These are phyloP conservation scores for Ariolimax columbianus DNA, from an alignment of 2,888 invertebrate genomes.

Conservation along the genomic window DNA sequence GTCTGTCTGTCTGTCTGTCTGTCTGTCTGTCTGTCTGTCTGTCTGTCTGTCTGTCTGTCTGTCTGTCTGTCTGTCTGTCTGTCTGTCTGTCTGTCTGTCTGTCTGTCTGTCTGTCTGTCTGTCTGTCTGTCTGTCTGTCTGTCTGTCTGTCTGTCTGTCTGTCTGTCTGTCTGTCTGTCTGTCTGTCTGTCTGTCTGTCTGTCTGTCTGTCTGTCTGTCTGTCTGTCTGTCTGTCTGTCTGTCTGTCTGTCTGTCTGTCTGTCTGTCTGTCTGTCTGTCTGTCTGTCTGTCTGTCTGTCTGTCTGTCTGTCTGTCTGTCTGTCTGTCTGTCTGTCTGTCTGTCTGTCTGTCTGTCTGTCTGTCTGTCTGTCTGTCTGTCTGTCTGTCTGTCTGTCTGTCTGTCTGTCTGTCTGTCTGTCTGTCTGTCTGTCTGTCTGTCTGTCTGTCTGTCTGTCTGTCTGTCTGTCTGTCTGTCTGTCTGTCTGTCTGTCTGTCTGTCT, in stretches of 20 bases:
- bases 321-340: not conserved
- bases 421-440: not conserved
- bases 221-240: no score
- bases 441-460: constrained; percentile 30
- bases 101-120: not conserved
- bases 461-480: constrained; percentile 32
- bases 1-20: constrained; percentile 4
- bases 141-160: no score
- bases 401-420: not conserved
- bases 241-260: no score
- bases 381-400: not conserved
- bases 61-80: not conserved
- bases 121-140: not conserved
- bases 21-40: not conserved
- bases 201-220: no score
- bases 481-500: constrained; percentile 27
- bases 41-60: not conserved
- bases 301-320: not conserved
- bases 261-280: no score
- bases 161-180: not conserved
- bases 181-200: not conserved
- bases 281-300: constrained; percentile 14
- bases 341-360: not conserved
- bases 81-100: not conserved
- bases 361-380: not conserved